Conservation (phyloP, 1,140 invertebrate species). For the Kradibia gibbosae region DNA sequence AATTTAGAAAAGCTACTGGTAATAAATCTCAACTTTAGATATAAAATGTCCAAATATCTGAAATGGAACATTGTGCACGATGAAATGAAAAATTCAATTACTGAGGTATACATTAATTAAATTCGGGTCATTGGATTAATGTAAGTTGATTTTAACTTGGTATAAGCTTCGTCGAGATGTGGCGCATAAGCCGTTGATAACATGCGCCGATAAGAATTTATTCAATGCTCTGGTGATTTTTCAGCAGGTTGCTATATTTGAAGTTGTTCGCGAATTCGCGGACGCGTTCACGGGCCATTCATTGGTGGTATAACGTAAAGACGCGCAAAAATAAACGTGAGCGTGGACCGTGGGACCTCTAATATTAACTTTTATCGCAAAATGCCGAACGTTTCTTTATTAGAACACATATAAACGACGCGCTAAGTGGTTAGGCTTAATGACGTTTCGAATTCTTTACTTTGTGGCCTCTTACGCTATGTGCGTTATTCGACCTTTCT, state of each 20-base stretch:
- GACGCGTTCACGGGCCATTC: background rate
- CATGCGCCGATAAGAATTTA: conserved; percentile 5
- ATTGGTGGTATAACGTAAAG: background rate
- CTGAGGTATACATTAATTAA: background rate
- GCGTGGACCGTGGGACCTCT: background rate
- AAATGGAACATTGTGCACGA: too few relatives aligned
- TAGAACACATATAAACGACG: conserved; percentile 28
- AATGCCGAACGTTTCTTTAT: conserved; percentile 36
- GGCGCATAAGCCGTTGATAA: background rate
- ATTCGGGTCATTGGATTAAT: background rate
- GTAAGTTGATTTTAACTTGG: background rate
- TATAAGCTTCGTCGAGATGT: background rate
- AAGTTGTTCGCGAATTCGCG: background rate
- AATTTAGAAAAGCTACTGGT: too few relatives aligned
- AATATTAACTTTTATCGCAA: conserved; percentile 50
- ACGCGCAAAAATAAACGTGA: conserved; percentile 29
- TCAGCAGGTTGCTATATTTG: conserved; percentile 10
- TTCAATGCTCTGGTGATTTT: background rate
- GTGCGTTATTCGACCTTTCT: background rate
- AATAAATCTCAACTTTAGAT: too few relatives aligned
- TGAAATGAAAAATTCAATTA: too few relatives aligned
- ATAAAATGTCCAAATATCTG: too few relatives aligned
- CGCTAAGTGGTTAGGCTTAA: conserved; percentile 19
- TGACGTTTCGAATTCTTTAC: conserved; percentile 10
- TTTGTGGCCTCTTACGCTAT: background rate